Evolutionary conservation across 2,797 vertebrate genomes (phyloP), one percentile per base, ranked within the genome.

Genomic region (Syngnathus acus): DNA sequence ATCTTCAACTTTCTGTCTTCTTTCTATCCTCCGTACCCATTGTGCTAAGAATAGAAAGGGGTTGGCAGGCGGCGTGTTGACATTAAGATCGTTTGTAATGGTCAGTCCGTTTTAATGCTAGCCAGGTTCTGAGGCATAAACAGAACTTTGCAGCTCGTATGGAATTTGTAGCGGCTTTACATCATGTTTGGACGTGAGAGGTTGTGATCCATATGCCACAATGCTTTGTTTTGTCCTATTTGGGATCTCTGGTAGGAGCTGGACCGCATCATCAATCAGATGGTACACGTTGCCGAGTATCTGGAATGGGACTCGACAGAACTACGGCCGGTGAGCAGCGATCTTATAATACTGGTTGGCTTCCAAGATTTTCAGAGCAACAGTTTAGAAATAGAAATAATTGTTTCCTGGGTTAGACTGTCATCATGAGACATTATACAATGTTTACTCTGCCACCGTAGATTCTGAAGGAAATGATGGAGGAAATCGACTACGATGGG

Each of bases 281-380:
- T 98, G 95, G 93, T 98, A 50, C 95, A 97, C 0, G 91, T 98
- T 23, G 96, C 96, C 0, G 95, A 95, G 82, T 97, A 96, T 80
- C 90, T 98, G 85, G 93, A 98, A 79, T 97, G 96, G 96, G 95
- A 98, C 57, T 94, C 94, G 19, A 95, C 90, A 0, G 96, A 97
- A 73, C 91, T 98, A 57, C 88, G 86, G 55, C 94, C 96, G 13
- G 96, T 98, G 88, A 93, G 94, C 85, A 70, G 23, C 19, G 5
- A 51, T 51, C 9, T 7, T 21, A 9, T n/a, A n/a, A 51, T 51
- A 51, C 50, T 3, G 50, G n/a, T 9, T 51, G 50, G 21, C 19
- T 51, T 51, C 19, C 19, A 21, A 21, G 19, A 50, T 14, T n/a
- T n/a, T n/a, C 19, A 50, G 9, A 50, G 32, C 32, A 32, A 50